These are phyloP conservation scores for Zosterops pallidus DNA, from an alignment of 2,113 vertebrate species.

Conservation along the genomic window DNA sequence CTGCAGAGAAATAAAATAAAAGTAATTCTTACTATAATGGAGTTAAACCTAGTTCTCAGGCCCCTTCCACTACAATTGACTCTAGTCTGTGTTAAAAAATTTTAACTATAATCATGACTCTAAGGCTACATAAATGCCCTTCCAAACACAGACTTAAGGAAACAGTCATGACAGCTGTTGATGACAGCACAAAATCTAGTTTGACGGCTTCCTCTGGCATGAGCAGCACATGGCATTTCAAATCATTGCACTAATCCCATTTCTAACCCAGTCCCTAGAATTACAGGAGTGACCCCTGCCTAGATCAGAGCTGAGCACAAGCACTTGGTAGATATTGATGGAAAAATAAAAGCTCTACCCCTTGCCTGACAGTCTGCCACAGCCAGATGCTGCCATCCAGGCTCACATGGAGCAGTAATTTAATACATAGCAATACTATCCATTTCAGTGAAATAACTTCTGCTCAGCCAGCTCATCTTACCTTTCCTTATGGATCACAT, in stretches of 20 bases:
- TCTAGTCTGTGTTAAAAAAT: not conserved
- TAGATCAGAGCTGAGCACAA: not conserved
- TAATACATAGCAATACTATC: not conserved
- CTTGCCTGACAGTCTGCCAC: not conserved
- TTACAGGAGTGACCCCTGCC: not conserved
- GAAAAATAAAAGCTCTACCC: not conserved
- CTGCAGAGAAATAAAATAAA: not conserved
- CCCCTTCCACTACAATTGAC: not conserved
- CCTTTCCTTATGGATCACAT: not conserved
- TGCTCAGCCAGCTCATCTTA: not conserved
- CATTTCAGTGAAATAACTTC: not conserved
- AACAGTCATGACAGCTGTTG: slow-evolving; percentile 20
- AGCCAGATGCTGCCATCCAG: not conserved
- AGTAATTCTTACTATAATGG: not conserved
- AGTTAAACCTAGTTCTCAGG: not conserved
- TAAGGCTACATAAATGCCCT: not conserved
- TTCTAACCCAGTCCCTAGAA: not conserved
- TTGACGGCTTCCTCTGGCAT: not conserved
- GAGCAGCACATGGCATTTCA: not conserved
- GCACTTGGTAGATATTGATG: not conserved
- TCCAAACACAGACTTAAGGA: slow-evolving; percentile 15
- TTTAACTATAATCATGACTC: not conserved
- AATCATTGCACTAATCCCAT: not conserved
- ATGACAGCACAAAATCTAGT: slow-evolving; percentile 10
- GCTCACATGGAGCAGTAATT: not conserved